Percentiles rank a stretch among this genome's conserved stretches.
Evolutionary conservation across 2,113 vertebrate species (phyloP).

Genomic region (Tiliqua scincoides): DNA sequence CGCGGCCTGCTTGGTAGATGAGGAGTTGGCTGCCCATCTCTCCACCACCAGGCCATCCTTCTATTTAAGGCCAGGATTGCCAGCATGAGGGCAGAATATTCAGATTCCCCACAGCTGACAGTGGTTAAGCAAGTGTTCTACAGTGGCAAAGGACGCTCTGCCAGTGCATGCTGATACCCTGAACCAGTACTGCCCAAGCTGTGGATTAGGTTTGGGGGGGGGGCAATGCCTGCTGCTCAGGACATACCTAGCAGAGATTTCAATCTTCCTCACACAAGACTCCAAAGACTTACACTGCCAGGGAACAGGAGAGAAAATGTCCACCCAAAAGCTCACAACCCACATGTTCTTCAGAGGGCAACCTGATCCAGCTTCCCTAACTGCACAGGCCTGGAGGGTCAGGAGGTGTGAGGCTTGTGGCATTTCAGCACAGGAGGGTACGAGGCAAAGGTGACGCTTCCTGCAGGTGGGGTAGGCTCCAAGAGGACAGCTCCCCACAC

Average conservation of each 20-base stretch:
- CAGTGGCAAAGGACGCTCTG: neutral
- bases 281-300: neutral
- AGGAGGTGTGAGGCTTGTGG: conserved; percentile 14
- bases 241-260: neutral
- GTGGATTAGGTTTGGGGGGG: neutral
- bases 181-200: neutral
- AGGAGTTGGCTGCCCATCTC: too few relatives aligned
- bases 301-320: conserved; percentile 30
- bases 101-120: neutral
- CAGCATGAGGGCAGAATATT: neutral
- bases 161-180: neutral
- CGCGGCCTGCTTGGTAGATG: neutral
- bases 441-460: neutral
- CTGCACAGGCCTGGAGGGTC: neutral
- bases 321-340: neutral
- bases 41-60: neutral
- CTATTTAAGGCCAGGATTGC: neutral
- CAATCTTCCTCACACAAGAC: neutral
- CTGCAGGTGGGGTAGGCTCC: conserved; percentile 14
- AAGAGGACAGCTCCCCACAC: conserved; percentile 12
- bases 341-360: conserved; percentile 11
- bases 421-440: conserved; percentile 11
- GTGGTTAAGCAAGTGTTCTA: neutral
- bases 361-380: conserved; percentile 33
- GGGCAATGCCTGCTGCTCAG: neutral